Percentiles rank a stretch among this genome's conserved stretches.
Conservation (phyloP, 2,113 vertebrate species). For the Cranoglanis bouderius region DNA sequence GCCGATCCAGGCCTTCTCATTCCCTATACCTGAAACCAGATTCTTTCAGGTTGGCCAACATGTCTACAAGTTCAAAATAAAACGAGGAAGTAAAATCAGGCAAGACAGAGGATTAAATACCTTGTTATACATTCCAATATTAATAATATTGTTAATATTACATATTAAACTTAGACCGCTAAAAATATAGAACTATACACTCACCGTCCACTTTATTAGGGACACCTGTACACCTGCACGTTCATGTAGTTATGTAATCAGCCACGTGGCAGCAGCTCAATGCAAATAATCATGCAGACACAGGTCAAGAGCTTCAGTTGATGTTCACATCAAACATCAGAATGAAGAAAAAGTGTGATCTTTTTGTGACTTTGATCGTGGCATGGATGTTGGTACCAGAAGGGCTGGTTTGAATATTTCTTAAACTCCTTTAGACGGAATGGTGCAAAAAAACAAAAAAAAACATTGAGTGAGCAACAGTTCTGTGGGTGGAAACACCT, state of each 20-base stretch:
- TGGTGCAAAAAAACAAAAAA: too few relatives aligned
- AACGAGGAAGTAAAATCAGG: slow-evolving; percentile 76
- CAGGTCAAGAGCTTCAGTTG: background rate
- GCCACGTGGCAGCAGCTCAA: background rate
- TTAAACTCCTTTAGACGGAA: too few relatives aligned
- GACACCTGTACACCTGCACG: background rate
- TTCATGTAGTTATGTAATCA: background rate
- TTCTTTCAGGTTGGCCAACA: slow-evolving; percentile 75
- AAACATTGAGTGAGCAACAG: too few relatives aligned
- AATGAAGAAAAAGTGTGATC: too few relatives aligned
- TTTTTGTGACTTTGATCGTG: too few relatives aligned
- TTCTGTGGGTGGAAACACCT: too few relatives aligned
- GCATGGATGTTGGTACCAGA: too few relatives aligned
- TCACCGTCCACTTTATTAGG: background rate
- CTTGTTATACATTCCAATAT: background rate
- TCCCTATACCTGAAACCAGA: slow-evolving; percentile 79
- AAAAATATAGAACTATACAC: background rate
- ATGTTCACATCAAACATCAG: too few relatives aligned
- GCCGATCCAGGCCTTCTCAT: slow-evolving; percentile 78
- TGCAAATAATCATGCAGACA: background rate
- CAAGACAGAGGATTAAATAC: slow-evolving; percentile 57
- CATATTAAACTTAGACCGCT: background rate
- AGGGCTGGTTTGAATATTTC: too few relatives aligned
- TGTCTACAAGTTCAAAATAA: slow-evolving; percentile 86
- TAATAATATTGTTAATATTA: background rate